phyloP scores from a whole-genome alignment of 2,797 vertebrate species.

The Oophaga sylvatica region DNA sequence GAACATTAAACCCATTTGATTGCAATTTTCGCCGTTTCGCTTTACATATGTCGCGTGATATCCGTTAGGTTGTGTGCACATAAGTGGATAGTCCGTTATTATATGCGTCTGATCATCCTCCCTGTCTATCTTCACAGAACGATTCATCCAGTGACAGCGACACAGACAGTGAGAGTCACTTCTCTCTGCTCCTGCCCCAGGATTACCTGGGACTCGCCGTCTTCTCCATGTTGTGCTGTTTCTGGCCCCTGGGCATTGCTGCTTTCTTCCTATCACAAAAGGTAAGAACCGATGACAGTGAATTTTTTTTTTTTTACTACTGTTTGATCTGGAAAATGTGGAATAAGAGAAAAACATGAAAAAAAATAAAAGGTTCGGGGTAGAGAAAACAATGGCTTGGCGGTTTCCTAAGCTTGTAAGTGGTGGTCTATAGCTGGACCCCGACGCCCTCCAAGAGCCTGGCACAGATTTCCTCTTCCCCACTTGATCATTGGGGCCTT shows the following conservation, averaged over 20 bases:
- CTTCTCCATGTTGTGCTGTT: conserved; percentile 92
- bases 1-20: neutral
- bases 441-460: too few relatives aligned
- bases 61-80: neutral
- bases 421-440: neutral
- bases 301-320: too few relatives aligned
- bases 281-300: conserved; percentile 71
- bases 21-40: neutral
- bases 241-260: conserved; percentile 90
- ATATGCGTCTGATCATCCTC: neutral
- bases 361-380: neutral
- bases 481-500: too few relatives aligned
- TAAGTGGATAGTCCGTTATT: neutral
- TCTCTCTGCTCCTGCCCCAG: conserved; percentile 84
- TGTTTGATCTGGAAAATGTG: neutral
- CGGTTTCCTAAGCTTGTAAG: neutral
- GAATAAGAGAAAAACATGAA: neutral
- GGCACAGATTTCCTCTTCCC: too few relatives aligned
- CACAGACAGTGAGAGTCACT: conserved; percentile 69
- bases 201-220: conserved; percentile 88
- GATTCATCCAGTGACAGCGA: conserved; percentile 73
- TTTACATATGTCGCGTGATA: neutral
- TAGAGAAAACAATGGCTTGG: neutral
- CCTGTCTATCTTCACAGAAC: conserved; percentile 67
- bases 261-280: conserved; percentile 91